These are phyloP conservation scores for Fragum whitleyi DNA, from an alignment of 2,888 invertebrate genomes.

Conservation along the genomic window DNA sequence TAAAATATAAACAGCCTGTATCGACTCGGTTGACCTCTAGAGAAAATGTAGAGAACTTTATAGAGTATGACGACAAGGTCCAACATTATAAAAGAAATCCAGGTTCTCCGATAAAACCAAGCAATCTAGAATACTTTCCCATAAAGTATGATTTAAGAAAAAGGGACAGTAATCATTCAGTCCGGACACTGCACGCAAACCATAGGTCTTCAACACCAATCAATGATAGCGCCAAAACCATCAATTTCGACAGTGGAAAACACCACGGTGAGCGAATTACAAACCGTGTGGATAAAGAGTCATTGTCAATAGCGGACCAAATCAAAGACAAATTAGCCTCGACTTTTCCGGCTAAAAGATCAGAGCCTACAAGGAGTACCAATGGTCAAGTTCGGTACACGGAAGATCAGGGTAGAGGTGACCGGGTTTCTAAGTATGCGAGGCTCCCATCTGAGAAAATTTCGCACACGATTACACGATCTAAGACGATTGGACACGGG, in stretches of 20 bases:
- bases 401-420: not conserved
- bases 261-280: not conserved
- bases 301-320: not conserved
- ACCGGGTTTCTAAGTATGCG: not conserved
- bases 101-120: too few relatives aligned
- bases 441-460: not conserved
- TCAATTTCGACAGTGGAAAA: too few relatives aligned
- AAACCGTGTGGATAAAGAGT: not conserved
- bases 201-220: not conserved
- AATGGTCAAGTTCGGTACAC: not conserved
- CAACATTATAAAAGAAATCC: too few relatives aligned
- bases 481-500: not conserved
- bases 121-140: too few relatives aligned
- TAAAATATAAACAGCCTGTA: too few relatives aligned
- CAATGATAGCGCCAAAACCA: not conserved
- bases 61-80: too few relatives aligned
- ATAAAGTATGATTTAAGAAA: too few relatives aligned
- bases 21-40: too few relatives aligned
- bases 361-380: not conserved
- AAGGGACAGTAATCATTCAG: too few relatives aligned
- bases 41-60: too few relatives aligned
- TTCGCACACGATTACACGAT: not conserved
- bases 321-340: not conserved
- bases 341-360: not conserved
- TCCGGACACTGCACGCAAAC: not conserved